Evolutionary conservation across 2,113 vertebrate species (phyloP).

Genomic region (Pandion haliaetus): DNA sequence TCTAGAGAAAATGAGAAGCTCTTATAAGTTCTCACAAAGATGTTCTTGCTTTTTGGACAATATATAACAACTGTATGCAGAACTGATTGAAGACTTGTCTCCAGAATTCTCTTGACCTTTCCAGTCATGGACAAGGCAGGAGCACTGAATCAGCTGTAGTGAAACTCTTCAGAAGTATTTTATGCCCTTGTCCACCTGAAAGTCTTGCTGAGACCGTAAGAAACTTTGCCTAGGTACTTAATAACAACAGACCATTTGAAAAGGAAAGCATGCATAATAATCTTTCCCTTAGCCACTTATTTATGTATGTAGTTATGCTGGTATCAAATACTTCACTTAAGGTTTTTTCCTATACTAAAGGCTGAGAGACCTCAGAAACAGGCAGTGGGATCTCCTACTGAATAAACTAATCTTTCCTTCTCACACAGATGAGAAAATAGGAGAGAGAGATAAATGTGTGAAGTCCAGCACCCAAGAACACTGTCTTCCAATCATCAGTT

Average conservation of each 20-base stretch:
- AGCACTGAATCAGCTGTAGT: background rate
- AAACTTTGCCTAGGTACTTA: background rate
- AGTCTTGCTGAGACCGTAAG: background rate
- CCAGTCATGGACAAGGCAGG: background rate
- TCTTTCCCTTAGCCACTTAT: background rate
- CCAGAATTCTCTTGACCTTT: background rate
- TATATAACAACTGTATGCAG: background rate
- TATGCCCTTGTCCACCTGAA: background rate
- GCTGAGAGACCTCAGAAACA: background rate
- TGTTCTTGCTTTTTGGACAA: background rate
- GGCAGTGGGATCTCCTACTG: background rate
- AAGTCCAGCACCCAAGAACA: background rate
- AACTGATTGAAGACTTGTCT: background rate
- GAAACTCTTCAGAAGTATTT: background rate
- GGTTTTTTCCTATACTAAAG: background rate
- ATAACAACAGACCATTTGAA: background rate
- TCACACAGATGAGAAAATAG: background rate
- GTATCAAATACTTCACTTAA: background rate
- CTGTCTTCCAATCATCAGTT: rapidly evolving
- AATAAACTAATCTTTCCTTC: background rate
- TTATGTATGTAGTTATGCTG: background rate
- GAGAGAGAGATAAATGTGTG: background rate
- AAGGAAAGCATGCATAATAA: background rate
- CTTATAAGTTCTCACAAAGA: background rate
- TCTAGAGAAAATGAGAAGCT: background rate